These are phyloP conservation scores for Eristalis pertinax DNA, from an alignment of 2,888 invertebrate species.

Conservation along the genomic window DNA sequence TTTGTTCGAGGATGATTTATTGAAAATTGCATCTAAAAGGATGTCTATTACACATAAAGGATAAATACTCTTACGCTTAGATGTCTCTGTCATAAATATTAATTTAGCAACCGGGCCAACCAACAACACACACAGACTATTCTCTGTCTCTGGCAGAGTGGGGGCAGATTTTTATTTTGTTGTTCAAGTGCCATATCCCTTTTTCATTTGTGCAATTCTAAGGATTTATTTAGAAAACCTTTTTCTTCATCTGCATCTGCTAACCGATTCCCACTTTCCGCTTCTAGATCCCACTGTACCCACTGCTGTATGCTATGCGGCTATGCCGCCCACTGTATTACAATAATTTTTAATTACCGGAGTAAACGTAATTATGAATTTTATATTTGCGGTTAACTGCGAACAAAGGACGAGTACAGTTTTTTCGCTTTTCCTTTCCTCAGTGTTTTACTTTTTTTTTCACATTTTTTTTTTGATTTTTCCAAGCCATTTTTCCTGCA, in stretches of 20 bases:
- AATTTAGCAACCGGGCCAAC: constrained; percentile 60
- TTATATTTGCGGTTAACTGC: constrained; percentile 77
- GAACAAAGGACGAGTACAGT: constrained; percentile 68
- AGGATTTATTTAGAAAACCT: constrained; percentile 71
- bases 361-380: constrained; percentile 82
- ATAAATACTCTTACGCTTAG: constrained; percentile 28
- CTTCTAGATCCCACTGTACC: not conserved
- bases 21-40: constrained; percentile 59
- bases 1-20: constrained; percentile 58
- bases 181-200: constrained; percentile 71
- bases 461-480: constrained; percentile 39
- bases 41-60: constrained; percentile 8
- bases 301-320: not conserved
- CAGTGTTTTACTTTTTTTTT: not conserved
- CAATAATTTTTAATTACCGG: constrained; percentile 82
- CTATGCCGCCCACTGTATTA: constrained; percentile 76
- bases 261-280: constrained; percentile 55
- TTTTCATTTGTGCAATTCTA: constrained; percentile 71
- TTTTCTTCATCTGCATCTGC: constrained; percentile 72
- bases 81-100: constrained; percentile 65
- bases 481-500: constrained; percentile 51
- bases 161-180: constrained; percentile 63
- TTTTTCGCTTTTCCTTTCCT: constrained; percentile 58
- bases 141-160: not conserved
- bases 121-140: constrained; percentile 12